phyloP scores from a whole-genome alignment of 2,888 invertebrate genomes.

The Acronicta aceris region DNA sequence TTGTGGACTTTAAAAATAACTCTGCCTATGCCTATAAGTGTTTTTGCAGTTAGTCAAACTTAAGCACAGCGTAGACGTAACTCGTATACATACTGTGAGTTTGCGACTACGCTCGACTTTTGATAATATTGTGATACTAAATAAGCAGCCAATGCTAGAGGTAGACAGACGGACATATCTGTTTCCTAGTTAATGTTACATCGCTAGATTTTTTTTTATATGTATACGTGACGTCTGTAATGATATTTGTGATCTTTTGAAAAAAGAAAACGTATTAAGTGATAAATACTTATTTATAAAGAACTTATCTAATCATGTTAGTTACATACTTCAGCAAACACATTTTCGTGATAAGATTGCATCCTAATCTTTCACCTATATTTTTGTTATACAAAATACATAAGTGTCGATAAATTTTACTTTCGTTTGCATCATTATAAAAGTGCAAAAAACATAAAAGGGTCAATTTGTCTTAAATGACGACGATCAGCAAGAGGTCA shows the following conservation, averaged over 20 bases:
- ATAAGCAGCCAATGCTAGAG: too few species aligned
- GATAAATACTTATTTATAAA: conserved; percentile 58
- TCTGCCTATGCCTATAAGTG: too few species aligned
- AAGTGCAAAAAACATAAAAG: conserved; percentile 20
- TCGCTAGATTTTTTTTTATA: background rate
- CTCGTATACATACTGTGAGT: too few species aligned
- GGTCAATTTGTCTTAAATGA: conserved; percentile 72
- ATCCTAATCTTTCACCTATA: conserved; percentile 67
- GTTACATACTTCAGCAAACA: conserved; percentile 60
- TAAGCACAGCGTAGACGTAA: too few species aligned
- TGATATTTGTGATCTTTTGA: conserved; percentile 39
- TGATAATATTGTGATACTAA: too few species aligned
- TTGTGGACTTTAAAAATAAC: conserved; percentile 14
- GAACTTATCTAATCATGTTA: conserved; percentile 68
- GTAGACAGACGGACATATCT: too few species aligned
- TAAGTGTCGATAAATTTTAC: conserved; percentile 13
- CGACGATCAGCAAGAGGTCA: conserved; percentile 67
- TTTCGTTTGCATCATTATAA: conserved; percentile 16
- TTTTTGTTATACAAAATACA: conserved; percentile 50
- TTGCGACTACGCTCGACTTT: too few species aligned
- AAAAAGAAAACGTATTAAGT: conserved; percentile 35
- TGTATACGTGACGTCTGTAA: conserved; percentile 22
- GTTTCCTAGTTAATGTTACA: too few species aligned
- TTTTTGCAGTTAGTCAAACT: too few species aligned
- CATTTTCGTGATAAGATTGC: conserved; percentile 70